phyloP scores from a whole-genome alignment of 2,113 vertebrate species.

The Podilymbus podiceps region DNA sequence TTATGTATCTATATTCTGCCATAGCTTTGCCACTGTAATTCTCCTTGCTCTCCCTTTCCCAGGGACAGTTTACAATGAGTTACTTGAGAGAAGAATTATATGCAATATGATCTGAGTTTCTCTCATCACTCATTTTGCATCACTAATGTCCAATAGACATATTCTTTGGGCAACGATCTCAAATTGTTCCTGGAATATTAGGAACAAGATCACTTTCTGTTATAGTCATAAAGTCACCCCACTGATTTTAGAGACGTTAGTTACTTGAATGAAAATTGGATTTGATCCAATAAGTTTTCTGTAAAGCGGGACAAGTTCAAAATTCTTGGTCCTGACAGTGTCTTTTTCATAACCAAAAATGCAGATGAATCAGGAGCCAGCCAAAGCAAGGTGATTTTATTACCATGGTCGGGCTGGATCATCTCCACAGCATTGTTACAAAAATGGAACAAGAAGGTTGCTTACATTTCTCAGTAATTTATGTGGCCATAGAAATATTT shows the following conservation, averaged over 20 bases:
- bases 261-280: background rate
- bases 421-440: background rate
- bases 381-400: background rate
- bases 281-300: background rate
- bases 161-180: background rate
- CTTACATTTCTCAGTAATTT: background rate
- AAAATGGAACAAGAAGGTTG: background rate
- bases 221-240: background rate
- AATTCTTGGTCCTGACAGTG: background rate
- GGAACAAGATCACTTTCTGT: background rate
- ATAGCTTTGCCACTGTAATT: background rate
- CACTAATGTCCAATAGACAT: background rate
- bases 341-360: background rate
- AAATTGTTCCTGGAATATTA: background rate
- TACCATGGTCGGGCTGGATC: background rate
- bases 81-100: background rate
- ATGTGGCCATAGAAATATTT: background rate
- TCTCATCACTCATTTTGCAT: background rate
- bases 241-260: background rate
- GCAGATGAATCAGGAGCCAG: background rate
- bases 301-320: background rate
- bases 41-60: background rate
- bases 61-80: background rate
- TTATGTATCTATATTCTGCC: background rate
- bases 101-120: background rate